Conservation (phyloP, 2,888 invertebrate genomes). For the Polymixis lichenea region DNA sequence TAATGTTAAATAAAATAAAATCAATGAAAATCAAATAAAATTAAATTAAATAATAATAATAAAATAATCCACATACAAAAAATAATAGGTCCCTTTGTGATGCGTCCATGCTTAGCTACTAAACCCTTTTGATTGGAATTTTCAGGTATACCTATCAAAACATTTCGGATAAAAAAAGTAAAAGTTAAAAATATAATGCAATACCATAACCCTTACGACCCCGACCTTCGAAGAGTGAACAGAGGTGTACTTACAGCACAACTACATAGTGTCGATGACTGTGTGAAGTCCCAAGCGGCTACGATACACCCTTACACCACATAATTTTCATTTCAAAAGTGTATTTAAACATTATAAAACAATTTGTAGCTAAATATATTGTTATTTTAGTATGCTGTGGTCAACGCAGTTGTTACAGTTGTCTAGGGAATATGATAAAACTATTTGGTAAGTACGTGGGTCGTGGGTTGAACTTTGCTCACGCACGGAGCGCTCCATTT, state of each 20-base stretch:
- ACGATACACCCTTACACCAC: neutral
- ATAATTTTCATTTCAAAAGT: slow-evolving; percentile 42
- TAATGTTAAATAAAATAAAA: no score
- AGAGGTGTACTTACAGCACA: neutral
- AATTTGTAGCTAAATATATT: slow-evolving; percentile 44
- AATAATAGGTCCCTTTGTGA: no score
- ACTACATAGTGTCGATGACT: slow-evolving; percentile 14
- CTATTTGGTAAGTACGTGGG: slow-evolving; percentile 31
- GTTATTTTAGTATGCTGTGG: slow-evolving; percentile 24
- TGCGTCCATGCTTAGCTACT: neutral
- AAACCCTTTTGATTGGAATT: neutral
- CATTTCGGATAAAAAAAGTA: no score
- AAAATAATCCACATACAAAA: no score
- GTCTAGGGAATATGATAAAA: slow-evolving; percentile 42
- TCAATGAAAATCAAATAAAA: no score
- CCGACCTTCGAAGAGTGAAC: slow-evolving; percentile 1
- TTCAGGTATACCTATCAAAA: neutral
- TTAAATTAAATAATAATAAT: no score
- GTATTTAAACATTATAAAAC: slow-evolving; percentile 50
- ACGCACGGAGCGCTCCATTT: slow-evolving; percentile 13
- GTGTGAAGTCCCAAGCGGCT: slow-evolving; percentile 16
- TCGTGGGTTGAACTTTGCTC: slow-evolving; percentile 18
- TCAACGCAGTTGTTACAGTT: neutral
- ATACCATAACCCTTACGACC: neutral
- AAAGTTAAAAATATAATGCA: neutral